phyloP scores from a whole-genome alignment of 1,140 invertebrate species.

The Caenorhabditis brenneri region DNA sequence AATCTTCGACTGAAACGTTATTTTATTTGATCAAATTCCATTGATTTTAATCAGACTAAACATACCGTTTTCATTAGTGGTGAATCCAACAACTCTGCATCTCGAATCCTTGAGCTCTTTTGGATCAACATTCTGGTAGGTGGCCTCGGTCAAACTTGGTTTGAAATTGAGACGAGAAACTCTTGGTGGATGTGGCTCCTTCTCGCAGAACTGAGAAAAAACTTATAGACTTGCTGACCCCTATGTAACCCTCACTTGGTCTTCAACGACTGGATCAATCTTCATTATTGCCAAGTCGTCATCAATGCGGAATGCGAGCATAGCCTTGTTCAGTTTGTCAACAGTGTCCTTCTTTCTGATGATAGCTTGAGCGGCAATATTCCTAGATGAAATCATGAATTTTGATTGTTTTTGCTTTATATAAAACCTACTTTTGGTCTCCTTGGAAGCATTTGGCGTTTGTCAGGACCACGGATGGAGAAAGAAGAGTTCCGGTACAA shows the following conservation, averaged over 20 bases:
- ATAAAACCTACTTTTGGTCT: neutral
- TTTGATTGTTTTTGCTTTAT: no score
- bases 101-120: neutral
- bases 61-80: neutral
- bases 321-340: constrained; percentile 6
- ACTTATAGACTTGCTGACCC: no score
- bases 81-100: constrained; percentile 4
- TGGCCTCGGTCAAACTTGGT: constrained; percentile 10
- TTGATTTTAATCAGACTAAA: neutral
- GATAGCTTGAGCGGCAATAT: neutral
- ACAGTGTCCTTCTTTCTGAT: neutral
- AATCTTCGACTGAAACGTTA: constrained; percentile 10
- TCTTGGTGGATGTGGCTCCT: constrained; percentile 25
- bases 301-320: neutral
- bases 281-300: neutral
- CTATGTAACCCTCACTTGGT: neutral
- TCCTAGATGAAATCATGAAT: neutral
- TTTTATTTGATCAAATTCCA: no score
- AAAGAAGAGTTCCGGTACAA: constrained; percentile 2
- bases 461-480: neutral
- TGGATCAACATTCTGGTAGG: neutral
- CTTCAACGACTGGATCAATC: neutral
- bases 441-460: neutral
- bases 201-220: constrained; percentile 1
- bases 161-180: constrained; percentile 16